Base-by-base conservation (phyloP, 2,113 vertebrate genomes). In the Aleadryas rufinucha region DNA sequence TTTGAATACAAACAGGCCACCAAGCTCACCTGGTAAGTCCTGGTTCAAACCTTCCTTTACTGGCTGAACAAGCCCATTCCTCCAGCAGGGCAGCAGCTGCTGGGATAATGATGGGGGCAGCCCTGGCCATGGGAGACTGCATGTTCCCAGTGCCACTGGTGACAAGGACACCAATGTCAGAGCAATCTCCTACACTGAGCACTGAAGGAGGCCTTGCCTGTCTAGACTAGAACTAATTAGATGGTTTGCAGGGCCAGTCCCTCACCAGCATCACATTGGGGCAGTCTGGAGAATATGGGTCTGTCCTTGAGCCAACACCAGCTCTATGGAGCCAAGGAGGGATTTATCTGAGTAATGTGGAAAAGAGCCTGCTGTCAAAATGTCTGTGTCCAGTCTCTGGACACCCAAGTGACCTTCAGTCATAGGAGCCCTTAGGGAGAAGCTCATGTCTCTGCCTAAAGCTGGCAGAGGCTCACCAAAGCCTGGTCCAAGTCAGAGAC, bases 81-180 rank as follows among this genome's bases (percentile, higher is more conserved):
- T 57, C 18, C 35, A 24, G 44, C 47, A 41, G 14, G 44, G 70
- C 54, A 71, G 44, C 3, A 7, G 65, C 47, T 52, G 59, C 35
- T 0, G 0, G 86, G 49, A 19, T 16, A n/a, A 39, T 0, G 3
- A 30, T 0, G 5, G n/a, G 47, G 23, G 6, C 39, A 64, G 56
- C 39, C 28, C 65, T 5, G 7, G 41, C 37, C 35, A 4, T 1
- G 23, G 33, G 19, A 26, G 2, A 33, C 24, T 57, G 33, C 23
- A 3, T 5, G 9, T 27, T 49, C 31, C 54, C 35, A 22, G 0
- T 19, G 71, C 9, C 66, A 52, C 35, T 0, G 0, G 47, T 42
- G 60, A 63, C 84, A 66, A 50, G 87, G 81, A 80, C 60, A 35
- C 10, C 0, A 6, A 18, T 84, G 60, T 21, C 42, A 63, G 65